Conservation (phyloP, 1,140 invertebrate species). For the Drusus annulatus region DNA sequence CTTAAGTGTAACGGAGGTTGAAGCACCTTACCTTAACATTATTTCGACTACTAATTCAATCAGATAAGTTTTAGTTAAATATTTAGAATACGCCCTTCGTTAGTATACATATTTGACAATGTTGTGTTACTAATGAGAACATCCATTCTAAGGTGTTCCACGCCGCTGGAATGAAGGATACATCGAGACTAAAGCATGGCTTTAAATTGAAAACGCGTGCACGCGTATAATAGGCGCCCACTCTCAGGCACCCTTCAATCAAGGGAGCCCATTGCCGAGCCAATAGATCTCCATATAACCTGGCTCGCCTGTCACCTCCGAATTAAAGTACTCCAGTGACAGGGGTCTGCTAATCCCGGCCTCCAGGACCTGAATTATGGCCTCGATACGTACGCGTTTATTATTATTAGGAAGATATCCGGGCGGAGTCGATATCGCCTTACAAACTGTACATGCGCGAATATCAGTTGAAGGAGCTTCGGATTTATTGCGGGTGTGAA, state of each 20-base stretch:
- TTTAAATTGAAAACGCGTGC: constrained; percentile 1
- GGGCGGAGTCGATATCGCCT: background rate
- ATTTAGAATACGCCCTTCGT: too few relatives aligned
- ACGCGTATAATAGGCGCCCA: constrained; percentile 10
- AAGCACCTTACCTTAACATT: too few relatives aligned
- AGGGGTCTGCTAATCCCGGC: constrained; percentile 34
- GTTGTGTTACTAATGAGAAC: too few relatives aligned
- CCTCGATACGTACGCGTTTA: background rate
- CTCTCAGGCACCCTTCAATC: constrained; percentile 30
- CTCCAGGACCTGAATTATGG: constrained; percentile 1
- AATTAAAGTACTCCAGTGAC: constrained; percentile 34
- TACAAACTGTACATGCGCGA: background rate
- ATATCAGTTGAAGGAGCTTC: too few relatives aligned
- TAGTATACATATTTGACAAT: too few relatives aligned
- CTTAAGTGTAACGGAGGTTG: too few relatives aligned
- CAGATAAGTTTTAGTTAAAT: too few relatives aligned
- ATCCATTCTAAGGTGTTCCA: too few relatives aligned
- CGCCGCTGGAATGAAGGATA: too few relatives aligned
- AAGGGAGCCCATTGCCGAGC: background rate
- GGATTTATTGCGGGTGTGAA: too few relatives aligned
- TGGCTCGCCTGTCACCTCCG: constrained; percentile 29
- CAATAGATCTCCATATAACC: constrained; percentile 8
- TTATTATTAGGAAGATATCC: background rate
- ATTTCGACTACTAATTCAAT: too few relatives aligned
- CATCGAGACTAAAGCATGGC: background rate